Conservation (phyloP, 2,797 vertebrate genomes). For the Gymnoscopelus braueri region DNA sequence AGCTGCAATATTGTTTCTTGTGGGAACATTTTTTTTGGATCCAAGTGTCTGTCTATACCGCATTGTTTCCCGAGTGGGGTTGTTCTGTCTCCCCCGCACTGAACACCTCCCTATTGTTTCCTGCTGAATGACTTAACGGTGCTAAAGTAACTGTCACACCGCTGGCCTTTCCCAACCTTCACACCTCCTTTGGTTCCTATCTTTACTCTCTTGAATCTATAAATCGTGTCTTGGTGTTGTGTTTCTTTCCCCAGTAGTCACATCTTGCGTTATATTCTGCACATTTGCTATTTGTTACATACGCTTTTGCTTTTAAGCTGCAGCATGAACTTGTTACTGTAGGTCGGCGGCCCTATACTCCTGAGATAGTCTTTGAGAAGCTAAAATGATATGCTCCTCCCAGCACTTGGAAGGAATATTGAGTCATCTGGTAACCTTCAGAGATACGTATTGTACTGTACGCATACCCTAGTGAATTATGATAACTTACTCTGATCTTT, state of each 20-base stretch:
- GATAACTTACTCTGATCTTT: too few species aligned
- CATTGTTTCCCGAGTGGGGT: conserved; percentile 70
- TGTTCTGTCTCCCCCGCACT: conserved; percentile 54
- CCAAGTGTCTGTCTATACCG: conserved; percentile 63
- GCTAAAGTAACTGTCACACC: conserved; percentile 31
- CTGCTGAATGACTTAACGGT: conserved; percentile 68
- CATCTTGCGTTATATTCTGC: not conserved
- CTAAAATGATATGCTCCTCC: too few species aligned
- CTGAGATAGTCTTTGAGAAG: too few species aligned
- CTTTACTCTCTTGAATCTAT: not conserved
- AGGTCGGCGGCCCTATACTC: too few species aligned
- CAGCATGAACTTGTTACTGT: too few species aligned
- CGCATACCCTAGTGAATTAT: too few species aligned
- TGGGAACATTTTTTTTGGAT: conserved; percentile 22
- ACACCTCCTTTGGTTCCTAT: not conserved
- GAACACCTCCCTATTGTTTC: conserved; percentile 78
- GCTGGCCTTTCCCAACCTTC: conserved; percentile 42
- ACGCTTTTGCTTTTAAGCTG: too few species aligned
- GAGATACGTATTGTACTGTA: too few species aligned
- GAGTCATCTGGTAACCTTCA: too few species aligned
- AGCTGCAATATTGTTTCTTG: conserved; percentile 1
- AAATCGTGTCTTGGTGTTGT: not conserved
- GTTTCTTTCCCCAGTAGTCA: not conserved
- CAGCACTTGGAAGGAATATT: not conserved
- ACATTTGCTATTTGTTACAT: not conserved